Evolutionary conservation across 2,113 vertebrate genomes (phyloP), one percentile per base, ranked within the genome.

Genomic region (Chloroceryle aenea): DNA sequence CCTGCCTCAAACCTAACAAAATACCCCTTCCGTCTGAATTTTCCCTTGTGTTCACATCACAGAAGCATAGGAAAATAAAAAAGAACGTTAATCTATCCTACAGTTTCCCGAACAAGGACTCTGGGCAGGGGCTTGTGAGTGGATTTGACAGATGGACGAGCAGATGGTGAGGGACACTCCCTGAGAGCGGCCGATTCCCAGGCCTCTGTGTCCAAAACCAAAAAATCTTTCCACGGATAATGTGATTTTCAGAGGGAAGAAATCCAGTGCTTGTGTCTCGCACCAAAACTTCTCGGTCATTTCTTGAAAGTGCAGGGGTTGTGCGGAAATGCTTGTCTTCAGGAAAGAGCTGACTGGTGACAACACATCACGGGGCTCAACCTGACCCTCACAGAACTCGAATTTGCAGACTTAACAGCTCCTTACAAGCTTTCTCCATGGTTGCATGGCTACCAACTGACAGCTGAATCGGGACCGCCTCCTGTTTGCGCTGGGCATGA

Each of bases 151-250:
- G 94, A 97, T 97, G 93, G 85, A 89, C 0, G 19, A 96, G 94
- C 93, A 95, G 96, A 93, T 95, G 91, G 94, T 89, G 90, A 80
- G 56, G 79, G 90, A 94, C 88, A 71, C 93, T 96, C 92, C 92
- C 83, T n/a, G 56, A 81, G 52, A 86, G 61, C 73, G 89, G 82
- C 36, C 12, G 34, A 96, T 95, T 96, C 90, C 90, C 94, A 96
- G 94, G 81, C 81, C 76, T 94, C 61, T 36, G 29, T 30, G 61
- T 96, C 95, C 92, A 96, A 94, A 50, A 21, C 48, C 25, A 80
- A 82, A 94, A 75, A 6, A 85, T 61, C 78, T 86, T 95, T 91
- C 76, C 64, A 66, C 0, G 2, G 90, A 84, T 96, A 97, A 97
- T 90, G 82, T 43, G 90, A 93, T 94, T 96, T 95, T 96, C 95